Conservation (phyloP, 2,797 vertebrate species). For the Geotrypetes seraphini region DNA sequence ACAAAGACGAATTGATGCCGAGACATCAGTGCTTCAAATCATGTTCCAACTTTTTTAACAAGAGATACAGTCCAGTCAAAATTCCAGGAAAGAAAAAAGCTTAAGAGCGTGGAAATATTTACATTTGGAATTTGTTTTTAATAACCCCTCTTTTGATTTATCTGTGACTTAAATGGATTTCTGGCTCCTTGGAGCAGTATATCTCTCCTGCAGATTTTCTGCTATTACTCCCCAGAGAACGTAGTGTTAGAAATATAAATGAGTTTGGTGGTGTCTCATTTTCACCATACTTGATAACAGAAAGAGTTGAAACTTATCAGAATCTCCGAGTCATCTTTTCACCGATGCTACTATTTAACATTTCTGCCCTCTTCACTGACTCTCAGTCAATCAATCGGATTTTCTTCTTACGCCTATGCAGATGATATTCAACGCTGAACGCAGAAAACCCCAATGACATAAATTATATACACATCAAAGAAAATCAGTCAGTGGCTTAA, state of each 20-base stretch:
- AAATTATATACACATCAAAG: no score
- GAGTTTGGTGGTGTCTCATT: conserved; percentile 21
- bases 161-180: conserved; percentile 5
- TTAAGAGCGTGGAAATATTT: not conserved
- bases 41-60: conserved; percentile 7
- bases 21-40: conserved; percentile 14
- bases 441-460: no score
- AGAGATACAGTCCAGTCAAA: conserved; percentile 2
- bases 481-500: no score
- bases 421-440: no score
- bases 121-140: conserved; percentile 16
- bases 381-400: no score
- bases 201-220: conserved; percentile 12
- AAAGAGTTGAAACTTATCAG: no score
- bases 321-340: no score
- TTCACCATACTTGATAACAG: conserved; percentile 24
- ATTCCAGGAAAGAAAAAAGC: conserved; percentile 6
- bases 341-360: no score
- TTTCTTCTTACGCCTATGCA: no score
- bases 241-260: conserved; percentile 28
- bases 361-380: no score
- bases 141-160: conserved; percentile 19
- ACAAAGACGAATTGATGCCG: conserved; percentile 28
- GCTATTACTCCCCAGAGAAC: conserved; percentile 8
- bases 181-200: conserved; percentile 8